phyloP scores from a whole-genome alignment of 2,113 vertebrate genomes.

The Oenanthe melanoleuca region DNA sequence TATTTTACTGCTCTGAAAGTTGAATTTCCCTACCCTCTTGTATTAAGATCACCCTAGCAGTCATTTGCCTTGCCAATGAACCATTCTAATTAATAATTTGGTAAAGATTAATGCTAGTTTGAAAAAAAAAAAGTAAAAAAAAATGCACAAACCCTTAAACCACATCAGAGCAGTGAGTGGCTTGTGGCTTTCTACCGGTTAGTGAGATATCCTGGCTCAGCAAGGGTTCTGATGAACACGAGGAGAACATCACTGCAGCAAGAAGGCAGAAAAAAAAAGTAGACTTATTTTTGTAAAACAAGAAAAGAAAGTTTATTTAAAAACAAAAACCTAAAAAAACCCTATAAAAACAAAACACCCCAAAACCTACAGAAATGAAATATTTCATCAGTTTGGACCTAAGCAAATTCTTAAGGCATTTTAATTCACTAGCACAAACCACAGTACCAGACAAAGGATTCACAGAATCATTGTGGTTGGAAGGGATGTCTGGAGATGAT shows the following conservation, averaged over 20 bases:
- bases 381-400: background rate
- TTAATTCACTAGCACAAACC: background rate
- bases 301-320: background rate
- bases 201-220: background rate
- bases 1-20: background rate
- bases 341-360: background rate
- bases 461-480: background rate
- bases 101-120: background rate
- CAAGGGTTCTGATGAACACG: background rate
- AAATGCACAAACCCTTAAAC: background rate
- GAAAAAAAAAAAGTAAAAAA: background rate
- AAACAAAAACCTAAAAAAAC: background rate
- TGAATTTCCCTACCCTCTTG: background rate
- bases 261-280: too few species aligned
- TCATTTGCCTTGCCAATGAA: background rate
- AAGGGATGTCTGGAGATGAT: background rate
- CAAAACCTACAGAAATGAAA: background rate
- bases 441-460: background rate
- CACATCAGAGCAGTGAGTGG: background rate
- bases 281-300: background rate
- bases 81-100: background rate
- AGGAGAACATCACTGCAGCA: too few species aligned
- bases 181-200: background rate
- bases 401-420: background rate
- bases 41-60: background rate